Base-by-base conservation (phyloP, 92 coral and sea anemone genomes). In the Zoanthus sociatus region DNA sequence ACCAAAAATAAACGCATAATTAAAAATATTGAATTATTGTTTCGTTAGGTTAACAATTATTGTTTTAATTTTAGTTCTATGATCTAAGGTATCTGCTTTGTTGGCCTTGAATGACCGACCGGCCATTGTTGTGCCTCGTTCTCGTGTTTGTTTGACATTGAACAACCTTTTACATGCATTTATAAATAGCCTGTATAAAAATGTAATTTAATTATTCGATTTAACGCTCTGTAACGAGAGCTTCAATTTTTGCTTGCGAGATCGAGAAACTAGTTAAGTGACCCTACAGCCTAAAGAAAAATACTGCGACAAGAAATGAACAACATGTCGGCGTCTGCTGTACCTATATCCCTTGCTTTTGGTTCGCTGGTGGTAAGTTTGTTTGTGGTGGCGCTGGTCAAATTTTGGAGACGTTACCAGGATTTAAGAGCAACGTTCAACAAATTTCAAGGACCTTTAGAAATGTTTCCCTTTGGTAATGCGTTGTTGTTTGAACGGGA, bases 371-470 rank as follows among this genome's bases (percentile, higher is more conserved):
- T 54, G 8, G 47, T 77, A 63, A 20, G 82, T 16, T 17, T 48
- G 11, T 5, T 30, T 13, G 47, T 58, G 15, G 67, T 77, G 3
- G 67, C 48, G 18, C 26, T 77, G 6, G n/a, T 14, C 47, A 77
- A 51, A 63, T 77, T 51, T 47, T 54, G 60, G 48, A 77, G 45
- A 32, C 82, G 53, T 45, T 54, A 77, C 66, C 67, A 54, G 31
- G 47, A 54, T 12, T 21, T 54, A 58, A 77, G 82, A 77, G 64
- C 45, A 58, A 77, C 21, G 26, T 77, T 77, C 12, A 77, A 77
- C 82, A 82, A 88, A 46, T 64, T 93, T 1, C 95, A 93, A 0
- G 90, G 93, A 48, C 95, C 93, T n/a, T 82, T 82, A 72, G 88
- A 67, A 17, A 69, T 17, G 33, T 83, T 81, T 26, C 51, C 90